Percentiles rank a stretch among this genome's conserved stretches.
Conservation (phyloP, 2,113 vertebrate species). For the Seriola dumerili region DNA sequence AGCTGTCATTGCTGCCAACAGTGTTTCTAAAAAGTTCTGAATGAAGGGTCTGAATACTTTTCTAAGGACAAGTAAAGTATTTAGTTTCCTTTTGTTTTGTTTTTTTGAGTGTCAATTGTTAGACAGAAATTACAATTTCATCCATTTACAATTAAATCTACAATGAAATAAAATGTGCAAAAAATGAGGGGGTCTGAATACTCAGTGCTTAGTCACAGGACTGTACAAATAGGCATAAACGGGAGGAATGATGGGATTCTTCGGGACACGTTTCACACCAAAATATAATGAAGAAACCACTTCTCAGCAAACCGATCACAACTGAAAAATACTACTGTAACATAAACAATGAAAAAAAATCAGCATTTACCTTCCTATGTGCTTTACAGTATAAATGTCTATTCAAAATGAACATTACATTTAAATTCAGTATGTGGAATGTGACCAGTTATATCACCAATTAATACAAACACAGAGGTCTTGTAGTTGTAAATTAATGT, state of each 20-base stretch:
- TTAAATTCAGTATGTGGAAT: constrained; percentile 22
- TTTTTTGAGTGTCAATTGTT: background rate
- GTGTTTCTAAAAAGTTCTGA: too few species aligned
- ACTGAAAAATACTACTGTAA: background rate
- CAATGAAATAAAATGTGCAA: background rate
- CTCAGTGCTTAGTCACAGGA: too few species aligned
- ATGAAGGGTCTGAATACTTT: too few species aligned
- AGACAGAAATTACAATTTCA: background rate
- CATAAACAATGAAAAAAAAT: background rate
- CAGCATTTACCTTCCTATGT: constrained; percentile 24
- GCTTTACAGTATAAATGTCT: constrained; percentile 33
- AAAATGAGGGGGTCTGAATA: background rate
- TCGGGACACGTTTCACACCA: background rate
- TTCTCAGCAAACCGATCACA: background rate
- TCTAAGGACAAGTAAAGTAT: too few species aligned
- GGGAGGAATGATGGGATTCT: background rate
- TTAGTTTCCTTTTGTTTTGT: too few species aligned
- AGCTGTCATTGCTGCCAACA: too few species aligned
- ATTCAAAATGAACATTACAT: constrained; percentile 23
- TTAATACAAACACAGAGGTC: constrained; percentile 8
- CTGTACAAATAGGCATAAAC: background rate
- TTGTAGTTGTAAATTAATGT: background rate
- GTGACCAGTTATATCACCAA: background rate
- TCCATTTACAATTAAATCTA: background rate
- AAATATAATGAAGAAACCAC: too few species aligned